Evolutionary conservation across 1,140 invertebrate species (phyloP).

Genomic region (Platyscapa corneri): DNA sequence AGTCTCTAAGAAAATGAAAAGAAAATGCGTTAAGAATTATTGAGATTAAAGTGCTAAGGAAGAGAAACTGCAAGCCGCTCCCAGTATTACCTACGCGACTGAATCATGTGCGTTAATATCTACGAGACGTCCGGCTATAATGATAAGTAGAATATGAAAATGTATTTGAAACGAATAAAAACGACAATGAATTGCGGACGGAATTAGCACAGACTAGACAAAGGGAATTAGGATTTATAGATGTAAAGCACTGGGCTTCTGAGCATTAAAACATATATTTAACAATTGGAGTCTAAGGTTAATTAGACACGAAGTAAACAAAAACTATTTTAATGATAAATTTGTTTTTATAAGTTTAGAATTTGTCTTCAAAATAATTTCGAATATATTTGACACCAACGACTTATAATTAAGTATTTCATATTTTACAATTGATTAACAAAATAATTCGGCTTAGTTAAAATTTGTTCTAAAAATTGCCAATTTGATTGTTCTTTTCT

Average conservation of each 20-base stretch:
- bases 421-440: background rate
- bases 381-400: too few relatives aligned
- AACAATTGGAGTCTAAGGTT: too few relatives aligned
- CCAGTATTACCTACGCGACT: background rate
- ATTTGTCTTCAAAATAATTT: too few relatives aligned
- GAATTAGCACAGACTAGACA: too few relatives aligned
- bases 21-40: background rate
- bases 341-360: too few relatives aligned
- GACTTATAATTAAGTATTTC: too few relatives aligned
- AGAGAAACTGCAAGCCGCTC: background rate
- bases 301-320: too few relatives aligned
- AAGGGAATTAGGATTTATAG: too few relatives aligned
- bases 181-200: too few relatives aligned
- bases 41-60: background rate
- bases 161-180: background rate
- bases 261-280: too few relatives aligned
- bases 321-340: too few relatives aligned
- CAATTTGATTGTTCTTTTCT: background rate
- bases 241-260: too few relatives aligned
- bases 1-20: background rate
- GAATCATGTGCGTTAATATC: background rate
- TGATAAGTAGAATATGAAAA: slow-evolving; percentile 2
- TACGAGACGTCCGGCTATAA: background rate
- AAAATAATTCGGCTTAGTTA: background rate
- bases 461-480: background rate